Evolutionary conservation across 2,888 invertebrate genomes (phyloP), one percentile per base, ranked within the genome.

Genomic region (Rhodophaea formosa): DNA sequence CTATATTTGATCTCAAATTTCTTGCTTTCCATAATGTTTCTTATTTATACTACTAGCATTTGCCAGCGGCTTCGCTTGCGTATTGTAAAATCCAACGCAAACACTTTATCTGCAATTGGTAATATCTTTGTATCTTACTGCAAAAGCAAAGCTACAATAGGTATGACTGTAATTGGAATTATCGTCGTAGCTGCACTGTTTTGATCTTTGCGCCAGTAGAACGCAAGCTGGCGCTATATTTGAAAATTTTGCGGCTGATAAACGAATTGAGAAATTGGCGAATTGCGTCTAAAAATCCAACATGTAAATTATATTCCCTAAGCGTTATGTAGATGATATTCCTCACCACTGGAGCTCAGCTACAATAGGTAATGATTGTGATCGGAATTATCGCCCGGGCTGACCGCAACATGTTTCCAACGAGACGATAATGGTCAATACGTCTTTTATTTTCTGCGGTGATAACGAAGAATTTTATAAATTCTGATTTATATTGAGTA

Each of bases 391-490:
- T 86, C 80, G 82, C 78, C 79, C 70, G 79, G 73, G 67, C 72
- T 78, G 74, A 89, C 89, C 88, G 69, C 89, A 89, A 87, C 87
- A 84, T 82, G 82, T 78, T 82, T 71, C 67, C 74, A 87, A 88
- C 84, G 82, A 88, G 88, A 88, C 79, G 87, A 85, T 88, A 88
- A 88, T 88, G 84, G 79, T 74, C 65, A 71, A 77, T 75, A 71
- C 74, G 75, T 72, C 69, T 81, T 85, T 82, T 82, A 79, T 82
- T 82, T 77, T 79, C 75, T 82, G 80, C 72, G 77, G 77, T 81
- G 74, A 78, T 74, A 74, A 69, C 76, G 77, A 69, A 77, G 69
- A 69, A 74, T 75, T 74, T 71, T 77, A 78, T 80, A 23, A 23
- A 73, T 39, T 39, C 39, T 51, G 16, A 39, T 39, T 51, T 51